Conservation (phyloP, 2,888 invertebrate species). For the Linhomoeus sp. region DNA sequence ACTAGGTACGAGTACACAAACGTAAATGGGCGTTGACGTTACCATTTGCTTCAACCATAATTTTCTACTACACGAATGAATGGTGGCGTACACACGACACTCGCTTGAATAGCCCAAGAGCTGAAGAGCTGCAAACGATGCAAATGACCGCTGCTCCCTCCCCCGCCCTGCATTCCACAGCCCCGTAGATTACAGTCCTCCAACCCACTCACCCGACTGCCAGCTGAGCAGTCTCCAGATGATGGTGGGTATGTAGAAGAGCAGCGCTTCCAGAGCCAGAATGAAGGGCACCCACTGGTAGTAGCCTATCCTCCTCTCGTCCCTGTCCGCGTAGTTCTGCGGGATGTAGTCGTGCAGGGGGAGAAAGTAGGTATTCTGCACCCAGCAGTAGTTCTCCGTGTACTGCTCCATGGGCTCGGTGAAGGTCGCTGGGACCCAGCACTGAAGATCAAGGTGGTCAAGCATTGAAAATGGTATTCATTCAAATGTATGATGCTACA, state of each 20-base stretch:
- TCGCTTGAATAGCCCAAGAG: too few relatives aligned
- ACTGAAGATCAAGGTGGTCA: slow-evolving; percentile 24
- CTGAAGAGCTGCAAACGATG: too few relatives aligned
- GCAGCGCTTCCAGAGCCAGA: slow-evolving; percentile 22
- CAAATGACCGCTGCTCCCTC: too few relatives aligned
- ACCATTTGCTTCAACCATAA: too few relatives aligned
- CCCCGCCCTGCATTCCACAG: too few relatives aligned
- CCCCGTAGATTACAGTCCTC: too few relatives aligned
- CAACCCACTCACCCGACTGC: slow-evolving; percentile 28
- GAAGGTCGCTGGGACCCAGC: slow-evolving; percentile 29
- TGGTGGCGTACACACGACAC: too few relatives aligned
- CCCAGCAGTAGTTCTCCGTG: slow-evolving; percentile 29
- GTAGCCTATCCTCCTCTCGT: slow-evolving; percentile 25
- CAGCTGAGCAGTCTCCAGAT: slow-evolving; percentile 27
- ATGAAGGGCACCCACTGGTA: slow-evolving; percentile 25
- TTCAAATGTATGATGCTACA: neutral
- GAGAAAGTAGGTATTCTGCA: slow-evolving; percentile 26
- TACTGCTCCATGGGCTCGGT: slow-evolving; percentile 19
- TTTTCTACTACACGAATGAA: too few relatives aligned
- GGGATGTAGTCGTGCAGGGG: slow-evolving; percentile 27
- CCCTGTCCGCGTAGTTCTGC: slow-evolving; percentile 19
- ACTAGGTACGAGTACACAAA: too few relatives aligned
- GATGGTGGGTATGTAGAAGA: slow-evolving; percentile 27
- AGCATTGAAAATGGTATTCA: slow-evolving; percentile 9
- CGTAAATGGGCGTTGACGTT: too few relatives aligned